Evolutionary conservation across 1,140 invertebrate genomes (phyloP), one percentile per base, ranked within the genome.

Genomic region (Drosophila suzukii): DNA sequence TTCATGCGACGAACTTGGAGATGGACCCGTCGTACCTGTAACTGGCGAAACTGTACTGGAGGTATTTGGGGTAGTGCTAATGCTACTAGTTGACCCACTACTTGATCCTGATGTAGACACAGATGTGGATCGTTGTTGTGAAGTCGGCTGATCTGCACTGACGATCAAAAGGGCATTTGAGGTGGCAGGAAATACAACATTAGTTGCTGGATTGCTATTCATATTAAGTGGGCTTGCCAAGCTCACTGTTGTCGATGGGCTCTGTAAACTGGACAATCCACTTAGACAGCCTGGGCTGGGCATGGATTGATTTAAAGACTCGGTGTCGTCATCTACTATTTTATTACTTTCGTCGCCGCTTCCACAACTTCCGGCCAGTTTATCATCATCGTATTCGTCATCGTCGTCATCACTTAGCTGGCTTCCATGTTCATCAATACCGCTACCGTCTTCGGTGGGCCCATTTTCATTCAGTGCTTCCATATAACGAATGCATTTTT

Each of bases 401-500:
- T 97, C 96, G 81, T 97, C 90, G 24, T 86, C 82, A 6, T 91
- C 96, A 78, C 94, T 95, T 50, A 93, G 93, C 54, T 93, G 92
- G 51, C 80, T 90, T 30, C 68, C 84, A 13, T 62, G 62, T 10
- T 92, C 92, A 55, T 93, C 93, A 79, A 92, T 92, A 91, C 92
- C 91, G 71, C 77, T 93, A 10, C 95, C 93, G 91, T 96, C 94
- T 84, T 96, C 94, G 20, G 32, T 47, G 6, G 56, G 41, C 17
- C 62, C 63, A 20, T 55, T 78, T 39, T 74, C 81, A 59, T 81
- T 84, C n/a, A 88, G 57, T 24, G 95, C 95, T 94, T 95, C 96
- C 95, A 98, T 96, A 93, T 98, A 98, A 73, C 98, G 96, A 93
- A 98, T 97, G 94, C 98, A 99, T 94, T 98, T 99, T 94, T 99